phyloP scores from a whole-genome alignment of 1,140 invertebrate species.

The Leptopilina clavipes region DNA sequence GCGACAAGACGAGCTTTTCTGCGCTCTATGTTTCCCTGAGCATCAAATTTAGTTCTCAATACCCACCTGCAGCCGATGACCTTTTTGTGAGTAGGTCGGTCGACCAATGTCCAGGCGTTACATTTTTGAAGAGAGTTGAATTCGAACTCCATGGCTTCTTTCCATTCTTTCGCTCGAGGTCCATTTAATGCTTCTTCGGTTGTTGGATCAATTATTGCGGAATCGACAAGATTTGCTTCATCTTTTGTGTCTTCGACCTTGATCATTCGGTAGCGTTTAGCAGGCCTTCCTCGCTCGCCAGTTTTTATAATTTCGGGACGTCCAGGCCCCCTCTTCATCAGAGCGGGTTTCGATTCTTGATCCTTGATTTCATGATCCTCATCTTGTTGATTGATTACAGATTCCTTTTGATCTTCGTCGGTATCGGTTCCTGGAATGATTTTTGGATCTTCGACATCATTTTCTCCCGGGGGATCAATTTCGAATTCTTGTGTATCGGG shows the following conservation, averaged over 20 bases:
- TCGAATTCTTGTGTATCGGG: background rate
- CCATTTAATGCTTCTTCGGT: conserved; percentile 27
- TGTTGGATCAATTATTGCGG: background rate
- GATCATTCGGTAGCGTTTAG: background rate
- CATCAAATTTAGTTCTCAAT: background rate
- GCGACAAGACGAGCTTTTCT: background rate
- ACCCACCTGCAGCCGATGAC: background rate
- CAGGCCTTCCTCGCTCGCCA: background rate
- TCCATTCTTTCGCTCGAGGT: background rate
- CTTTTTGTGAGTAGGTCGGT: conserved; percentile 9
- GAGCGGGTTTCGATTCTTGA: background rate
- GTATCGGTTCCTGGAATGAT: background rate
- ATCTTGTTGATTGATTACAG: background rate
- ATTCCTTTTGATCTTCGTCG: background rate
- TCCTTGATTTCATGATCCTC: background rate
- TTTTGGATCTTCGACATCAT: background rate
- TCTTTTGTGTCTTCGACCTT: background rate
- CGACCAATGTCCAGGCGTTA: conserved; percentile 30
- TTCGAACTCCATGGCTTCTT: conserved; percentile 36
- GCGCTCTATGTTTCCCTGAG: background rate
- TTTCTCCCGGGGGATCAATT: background rate
- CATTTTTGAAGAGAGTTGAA: conserved; percentile 14
- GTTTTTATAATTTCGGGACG: background rate
- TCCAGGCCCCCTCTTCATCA: background rate
- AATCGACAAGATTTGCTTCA: conserved; percentile 11